phyloP scores from a whole-genome alignment of 2,888 invertebrate genomes.

The Trachelus stipa region DNA sequence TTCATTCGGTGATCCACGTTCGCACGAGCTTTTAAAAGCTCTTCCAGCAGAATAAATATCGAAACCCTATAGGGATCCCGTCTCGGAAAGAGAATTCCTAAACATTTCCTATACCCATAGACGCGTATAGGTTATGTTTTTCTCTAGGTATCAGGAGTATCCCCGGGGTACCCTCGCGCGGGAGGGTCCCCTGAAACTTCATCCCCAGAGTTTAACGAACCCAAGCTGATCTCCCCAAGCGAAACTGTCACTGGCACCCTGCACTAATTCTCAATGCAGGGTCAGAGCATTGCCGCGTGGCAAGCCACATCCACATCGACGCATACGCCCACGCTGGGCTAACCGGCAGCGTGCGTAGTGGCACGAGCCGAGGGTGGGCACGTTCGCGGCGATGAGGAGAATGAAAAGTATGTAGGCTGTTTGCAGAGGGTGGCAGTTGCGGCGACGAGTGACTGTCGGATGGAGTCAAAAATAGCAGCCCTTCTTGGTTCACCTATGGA shows the following conservation, averaged over 20 bases:
- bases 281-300: neutral
- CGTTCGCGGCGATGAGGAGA: slow-evolving; percentile 21
- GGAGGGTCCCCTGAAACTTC: neutral
- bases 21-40: neutral
- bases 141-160: neutral
- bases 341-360: slow-evolving; percentile 21
- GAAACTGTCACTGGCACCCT: slow-evolving; percentile 17
- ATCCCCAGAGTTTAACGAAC: slow-evolving; percentile 44
- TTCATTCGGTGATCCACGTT: slow-evolving; percentile 20
- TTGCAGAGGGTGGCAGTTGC: slow-evolving; percentile 41
- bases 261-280: slow-evolving; percentile 31
- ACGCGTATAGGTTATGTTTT: neutral
- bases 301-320: neutral
- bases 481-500: slow-evolving; percentile 19
- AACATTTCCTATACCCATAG: neutral
- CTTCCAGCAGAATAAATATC: neutral
- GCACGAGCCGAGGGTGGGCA: slow-evolving; percentile 27
- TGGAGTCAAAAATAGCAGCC: slow-evolving; percentile 48
- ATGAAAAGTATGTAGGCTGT: slow-evolving; percentile 30
- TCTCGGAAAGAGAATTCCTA: neutral
- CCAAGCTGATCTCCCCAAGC: slow-evolving; percentile 8
- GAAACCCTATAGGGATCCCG: neutral
- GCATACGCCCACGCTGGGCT: neutral
- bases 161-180: neutral
- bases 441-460: slow-evolving; percentile 42